Conservation (phyloP, 2,113 vertebrate genomes). For the Percina caprodes region DNA sequence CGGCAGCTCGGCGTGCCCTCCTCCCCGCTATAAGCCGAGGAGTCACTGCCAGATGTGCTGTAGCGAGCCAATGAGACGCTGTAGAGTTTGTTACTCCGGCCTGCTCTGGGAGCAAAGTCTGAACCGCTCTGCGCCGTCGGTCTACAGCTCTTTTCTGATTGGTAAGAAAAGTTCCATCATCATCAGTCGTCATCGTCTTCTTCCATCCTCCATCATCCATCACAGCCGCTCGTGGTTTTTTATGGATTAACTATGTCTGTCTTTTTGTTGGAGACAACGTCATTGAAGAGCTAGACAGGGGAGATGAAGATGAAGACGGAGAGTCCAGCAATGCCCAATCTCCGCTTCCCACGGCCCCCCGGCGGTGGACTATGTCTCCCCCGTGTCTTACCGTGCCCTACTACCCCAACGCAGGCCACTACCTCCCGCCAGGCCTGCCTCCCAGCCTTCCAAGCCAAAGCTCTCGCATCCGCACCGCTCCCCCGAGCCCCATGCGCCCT, state of each 20-base stretch:
- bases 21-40: slow-evolving; percentile 12
- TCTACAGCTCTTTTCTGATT: slow-evolving; percentile 71
- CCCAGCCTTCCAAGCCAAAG: slow-evolving; percentile 9
- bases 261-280: slow-evolving; percentile 69
- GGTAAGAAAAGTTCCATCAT: slow-evolving; percentile 70
- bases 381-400: slow-evolving; percentile 38
- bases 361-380: slow-evolving; percentile 34
- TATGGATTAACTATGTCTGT: slow-evolving; percentile 47
- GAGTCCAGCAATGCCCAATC: not conserved
- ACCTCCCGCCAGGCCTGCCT: slow-evolving; percentile 27
- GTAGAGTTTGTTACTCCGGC: slow-evolving; percentile 52
- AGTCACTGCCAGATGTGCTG: slow-evolving; percentile 19
- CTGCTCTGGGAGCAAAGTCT: slow-evolving; percentile 64
- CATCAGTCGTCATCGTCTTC: not conserved
- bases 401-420: slow-evolving; percentile 33
- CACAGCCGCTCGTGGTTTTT: not conserved
- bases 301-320: slow-evolving; percentile 10
- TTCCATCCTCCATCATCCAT: slow-evolving; percentile 18
- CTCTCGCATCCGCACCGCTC: slow-evolving; percentile 64
- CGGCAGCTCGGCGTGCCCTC: not conserved
- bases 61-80: slow-evolving; percentile 25
- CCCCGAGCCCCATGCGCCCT: slow-evolving; percentile 72
- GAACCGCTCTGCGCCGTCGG: slow-evolving; percentile 61
- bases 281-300: slow-evolving; percentile 51
- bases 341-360: not conserved